These are phyloP conservation scores for Notolabrus celidotus DNA, from an alignment of 2,797 vertebrate species.

Conservation along the genomic window DNA sequence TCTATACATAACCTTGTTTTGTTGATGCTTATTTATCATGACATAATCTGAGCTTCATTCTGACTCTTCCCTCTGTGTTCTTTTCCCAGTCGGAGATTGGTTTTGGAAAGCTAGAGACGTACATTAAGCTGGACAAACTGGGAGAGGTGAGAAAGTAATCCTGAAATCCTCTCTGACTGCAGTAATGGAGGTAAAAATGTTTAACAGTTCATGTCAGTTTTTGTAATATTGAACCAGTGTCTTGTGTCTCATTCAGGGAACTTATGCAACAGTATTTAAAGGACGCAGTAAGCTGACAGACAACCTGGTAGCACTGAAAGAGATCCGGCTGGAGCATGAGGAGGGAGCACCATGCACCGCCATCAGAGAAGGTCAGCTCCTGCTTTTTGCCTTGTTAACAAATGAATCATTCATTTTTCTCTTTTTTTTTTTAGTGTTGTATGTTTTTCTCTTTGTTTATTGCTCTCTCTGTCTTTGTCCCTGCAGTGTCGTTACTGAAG, in stretches of 20 bases:
- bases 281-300: slow-evolving; percentile 98
- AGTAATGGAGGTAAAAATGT: background rate
- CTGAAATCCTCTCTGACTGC: background rate
- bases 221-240: background rate
- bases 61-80: slow-evolving; percentile 52
- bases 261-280: slow-evolving; percentile 98
- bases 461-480: slow-evolving; percentile 35
- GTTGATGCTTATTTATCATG: no score
- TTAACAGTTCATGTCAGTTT: accelerated
- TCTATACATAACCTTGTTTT: no score
- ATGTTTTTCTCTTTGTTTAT: background rate
- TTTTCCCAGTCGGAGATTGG: slow-evolving; percentile 95
- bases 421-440: background rate
- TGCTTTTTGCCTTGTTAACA: no score
- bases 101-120: slow-evolving; percentile 99
- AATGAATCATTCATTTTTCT: background rate
- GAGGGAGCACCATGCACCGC: slow-evolving; percentile 98
- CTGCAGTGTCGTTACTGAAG: slow-evolving; percentile 95
- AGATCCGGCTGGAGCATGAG: slow-evolving; percentile 97
- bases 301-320: slow-evolving; percentile 97
- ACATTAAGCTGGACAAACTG: slow-evolving; percentile 98
- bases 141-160: slow-evolving; percentile 91
- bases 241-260: slow-evolving; percentile 86
- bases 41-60: background rate
- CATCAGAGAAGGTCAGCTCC: slow-evolving; percentile 93